Conservation (phyloP, 2,113 vertebrate species). For the Arenaria interpres region DNA sequence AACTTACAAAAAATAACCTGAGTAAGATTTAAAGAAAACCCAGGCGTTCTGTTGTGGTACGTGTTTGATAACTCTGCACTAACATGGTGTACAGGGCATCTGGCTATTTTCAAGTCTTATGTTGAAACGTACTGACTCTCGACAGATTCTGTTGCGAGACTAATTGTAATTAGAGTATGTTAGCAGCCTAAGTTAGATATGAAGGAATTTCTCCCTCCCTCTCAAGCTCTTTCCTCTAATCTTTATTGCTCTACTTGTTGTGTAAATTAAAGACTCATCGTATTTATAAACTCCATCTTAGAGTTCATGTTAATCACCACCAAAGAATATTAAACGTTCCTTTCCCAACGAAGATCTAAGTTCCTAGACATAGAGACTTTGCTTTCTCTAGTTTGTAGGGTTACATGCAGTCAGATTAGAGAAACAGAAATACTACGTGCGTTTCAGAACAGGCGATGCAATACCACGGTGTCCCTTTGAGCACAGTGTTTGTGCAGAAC, state of each 20-base stretch:
- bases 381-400: neutral
- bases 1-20: neutral
- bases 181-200: neutral
- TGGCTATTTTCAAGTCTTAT: neutral
- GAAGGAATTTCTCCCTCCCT: neutral
- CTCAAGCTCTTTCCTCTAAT: neutral
- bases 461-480: neutral
- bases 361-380: neutral
- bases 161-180: neutral
- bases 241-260: conserved; percentile 5
- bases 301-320: neutral
- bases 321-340: neutral
- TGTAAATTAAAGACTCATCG: conserved; percentile 25
- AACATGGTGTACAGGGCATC: rapidly evolving
- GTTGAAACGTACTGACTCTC: neutral
- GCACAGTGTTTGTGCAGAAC: neutral
- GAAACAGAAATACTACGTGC: neutral
- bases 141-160: neutral
- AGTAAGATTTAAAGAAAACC: neutral
- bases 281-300: neutral
- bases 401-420: neutral
- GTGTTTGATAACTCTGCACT: neutral
- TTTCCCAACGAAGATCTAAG: neutral
- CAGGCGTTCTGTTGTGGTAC: neutral
- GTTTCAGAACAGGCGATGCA: neutral